Evolutionary conservation across 2,888 invertebrate genomes (phyloP).

Genomic region (Vandiemenella viatica): DNA sequence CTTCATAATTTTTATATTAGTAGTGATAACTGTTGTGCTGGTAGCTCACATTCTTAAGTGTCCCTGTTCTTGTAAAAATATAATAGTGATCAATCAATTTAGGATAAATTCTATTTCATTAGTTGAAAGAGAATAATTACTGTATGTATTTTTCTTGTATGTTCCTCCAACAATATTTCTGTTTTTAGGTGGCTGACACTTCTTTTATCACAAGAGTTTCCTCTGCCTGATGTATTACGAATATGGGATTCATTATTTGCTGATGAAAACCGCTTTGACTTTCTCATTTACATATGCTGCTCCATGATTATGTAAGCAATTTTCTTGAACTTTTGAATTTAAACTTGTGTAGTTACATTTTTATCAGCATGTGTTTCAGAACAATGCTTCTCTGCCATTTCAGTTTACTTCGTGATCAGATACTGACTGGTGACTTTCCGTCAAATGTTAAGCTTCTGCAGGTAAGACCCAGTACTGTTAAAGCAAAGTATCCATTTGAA

Average conservation of each 20-base stretch:
- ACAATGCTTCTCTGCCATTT: slow-evolving; percentile 17
- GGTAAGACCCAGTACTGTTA: slow-evolving; percentile 28
- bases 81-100: no score
- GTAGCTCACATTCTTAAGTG: no score
- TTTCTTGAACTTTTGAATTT: not conserved
- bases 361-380: not conserved
- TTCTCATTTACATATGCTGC: slow-evolving; percentile 83
- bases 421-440: slow-evolving; percentile 82
- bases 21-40: no score
- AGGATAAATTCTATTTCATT: no score
- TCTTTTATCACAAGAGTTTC: slow-evolving; percentile 91
- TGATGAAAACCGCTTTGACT: slow-evolving; percentile 76
- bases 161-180: no score
- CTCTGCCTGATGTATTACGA: slow-evolving; percentile 88
- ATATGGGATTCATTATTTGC: slow-evolving; percentile 96
- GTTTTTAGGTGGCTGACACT: slow-evolving; percentile 86
- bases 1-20: no score
- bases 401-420: slow-evolving; percentile 67
- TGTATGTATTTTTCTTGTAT: no score
- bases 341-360: not conserved
- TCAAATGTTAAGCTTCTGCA: slow-evolving; percentile 87
- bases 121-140: no score
- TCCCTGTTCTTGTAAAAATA: no score
- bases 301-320: slow-evolving; percentile 90
- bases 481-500: no score